Percentiles rank a stretch among this genome's conserved stretches.
These are phyloP conservation scores for Crypturellus undulatus DNA, from an alignment of 2,113 vertebrate genomes.

Conservation along the genomic window DNA sequence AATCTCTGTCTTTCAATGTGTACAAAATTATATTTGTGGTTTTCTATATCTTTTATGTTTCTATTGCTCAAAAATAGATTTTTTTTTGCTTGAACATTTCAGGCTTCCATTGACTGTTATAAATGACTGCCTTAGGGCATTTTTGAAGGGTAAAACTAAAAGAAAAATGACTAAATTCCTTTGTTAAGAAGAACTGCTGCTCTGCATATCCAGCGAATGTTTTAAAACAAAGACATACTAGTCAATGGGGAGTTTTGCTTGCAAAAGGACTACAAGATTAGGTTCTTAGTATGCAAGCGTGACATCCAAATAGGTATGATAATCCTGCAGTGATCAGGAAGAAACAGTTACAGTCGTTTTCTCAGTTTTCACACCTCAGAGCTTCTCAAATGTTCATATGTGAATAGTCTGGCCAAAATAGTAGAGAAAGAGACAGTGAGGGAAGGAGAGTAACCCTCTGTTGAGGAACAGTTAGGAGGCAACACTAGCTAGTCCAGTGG, in stretches of 20 bases:
- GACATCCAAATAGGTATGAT: neutral
- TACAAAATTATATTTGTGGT: conserved; percentile 63
- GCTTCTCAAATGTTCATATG: neutral
- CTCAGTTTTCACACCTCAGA: neutral
- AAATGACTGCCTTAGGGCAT: conserved; percentile 71
- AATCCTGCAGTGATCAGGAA: neutral
- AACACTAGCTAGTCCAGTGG: neutral
- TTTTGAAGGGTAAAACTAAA: conserved; percentile 59
- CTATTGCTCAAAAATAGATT: conserved; percentile 59
- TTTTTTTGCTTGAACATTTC: conserved; percentile 69
- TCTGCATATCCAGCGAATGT: conserved; percentile 34
- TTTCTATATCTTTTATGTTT: conserved; percentile 69
- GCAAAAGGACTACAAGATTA: neutral
- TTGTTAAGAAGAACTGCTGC: conserved; percentile 21
- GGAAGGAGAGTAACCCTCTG: accelerated
- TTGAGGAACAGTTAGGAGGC: neutral
- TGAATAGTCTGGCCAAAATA: neutral
- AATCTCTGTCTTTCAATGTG: conserved; percentile 49
- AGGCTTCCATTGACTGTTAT: conserved; percentile 67
- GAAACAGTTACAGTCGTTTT: neutral
- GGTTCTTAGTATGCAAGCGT: neutral
- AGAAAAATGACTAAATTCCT: conserved; percentile 13
- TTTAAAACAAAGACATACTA: conserved; percentile 6
- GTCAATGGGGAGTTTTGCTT: neutral
- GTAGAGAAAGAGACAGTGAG: neutral